Base-by-base conservation (phyloP, 2,888 invertebrate species). In the Conus canariensis region DNA sequence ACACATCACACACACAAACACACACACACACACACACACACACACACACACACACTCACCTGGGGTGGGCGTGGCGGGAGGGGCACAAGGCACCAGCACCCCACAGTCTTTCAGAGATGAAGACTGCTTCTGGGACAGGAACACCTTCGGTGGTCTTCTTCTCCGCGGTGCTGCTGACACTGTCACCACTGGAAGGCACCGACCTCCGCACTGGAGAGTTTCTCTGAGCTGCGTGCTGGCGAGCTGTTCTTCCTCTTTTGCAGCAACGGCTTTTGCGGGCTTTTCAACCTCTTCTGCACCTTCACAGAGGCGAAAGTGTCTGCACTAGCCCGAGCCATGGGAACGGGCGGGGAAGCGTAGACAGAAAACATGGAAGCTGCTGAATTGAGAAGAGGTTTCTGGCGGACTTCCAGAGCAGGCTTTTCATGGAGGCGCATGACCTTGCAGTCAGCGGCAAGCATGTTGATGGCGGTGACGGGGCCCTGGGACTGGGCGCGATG, bases 51-150 rank as follows among this genome's bases (percentile, higher is more conserved):
- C n/a, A 70, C 19, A 67, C 67, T 90, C 92, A 95, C 95, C 95
- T 93, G 94, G 94, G 22, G 93, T 94, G 10, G 95, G 95, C 12
- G 95, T 95, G 25, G 94, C 94, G n/a, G 95, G 95, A 0, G 95
- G 95, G 16, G 95, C 95, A 93, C 95, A 93, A 12, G 95, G 95
- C 60, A 93, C 90, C 60, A 93, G 93, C 91, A 93, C 90, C n/a
- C 95, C 95, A 91, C 92, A 93, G 82, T 95, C 95, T 87, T 90
- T 93, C 56, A 95, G 89, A 16, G 91, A 92, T 19, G 94, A 93
- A 0, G 95, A 94, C 91, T 95, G 95, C 91, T 92, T 94, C 60
- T 95, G 95, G 0, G 95, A 95, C 88, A 94, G 92, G 89, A 93
- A 95, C 19, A 95, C 92, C 90, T 95, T 95, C n/a, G 82, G 93